A percentile compares a stretch with the other conserved stretches of the same genome.
phyloP scores from a whole-genome alignment of 2,888 invertebrate genomes.

The Philereme vetulata region DNA sequence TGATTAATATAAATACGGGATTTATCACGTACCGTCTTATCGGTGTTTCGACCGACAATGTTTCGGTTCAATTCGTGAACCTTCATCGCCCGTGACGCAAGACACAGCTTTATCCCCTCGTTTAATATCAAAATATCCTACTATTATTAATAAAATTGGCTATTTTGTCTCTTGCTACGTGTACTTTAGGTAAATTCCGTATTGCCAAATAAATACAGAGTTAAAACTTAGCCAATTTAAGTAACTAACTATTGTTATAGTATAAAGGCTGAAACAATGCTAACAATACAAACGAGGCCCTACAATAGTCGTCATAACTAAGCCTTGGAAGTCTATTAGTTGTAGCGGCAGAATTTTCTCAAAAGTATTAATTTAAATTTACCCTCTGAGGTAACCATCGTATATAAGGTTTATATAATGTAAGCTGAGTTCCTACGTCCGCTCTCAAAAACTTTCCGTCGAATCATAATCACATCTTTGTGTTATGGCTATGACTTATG shows the following conservation, averaged over 20 bases:
- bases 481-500: no score
- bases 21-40: no score
- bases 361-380: not conserved
- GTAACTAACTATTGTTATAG: not conserved
- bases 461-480: not conserved
- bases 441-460: not conserved
- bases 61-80: no score
- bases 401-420: not conserved
- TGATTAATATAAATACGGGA: no score
- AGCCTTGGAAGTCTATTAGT: not conserved
- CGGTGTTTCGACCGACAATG: no score
- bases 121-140: no score
- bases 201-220: not conserved
- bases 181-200: not conserved
- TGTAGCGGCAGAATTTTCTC: not conserved
- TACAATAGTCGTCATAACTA: not conserved
- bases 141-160: no score
- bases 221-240: not conserved
- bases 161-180: not conserved
- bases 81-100: no score
- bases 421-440: not conserved
- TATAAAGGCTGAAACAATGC: not conserved
- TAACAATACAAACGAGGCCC: slow-evolving; percentile 2
- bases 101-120: no score
- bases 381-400: not conserved